Conservation (phyloP, 2,113 vertebrate genomes). For the Jacana jacana region DNA sequence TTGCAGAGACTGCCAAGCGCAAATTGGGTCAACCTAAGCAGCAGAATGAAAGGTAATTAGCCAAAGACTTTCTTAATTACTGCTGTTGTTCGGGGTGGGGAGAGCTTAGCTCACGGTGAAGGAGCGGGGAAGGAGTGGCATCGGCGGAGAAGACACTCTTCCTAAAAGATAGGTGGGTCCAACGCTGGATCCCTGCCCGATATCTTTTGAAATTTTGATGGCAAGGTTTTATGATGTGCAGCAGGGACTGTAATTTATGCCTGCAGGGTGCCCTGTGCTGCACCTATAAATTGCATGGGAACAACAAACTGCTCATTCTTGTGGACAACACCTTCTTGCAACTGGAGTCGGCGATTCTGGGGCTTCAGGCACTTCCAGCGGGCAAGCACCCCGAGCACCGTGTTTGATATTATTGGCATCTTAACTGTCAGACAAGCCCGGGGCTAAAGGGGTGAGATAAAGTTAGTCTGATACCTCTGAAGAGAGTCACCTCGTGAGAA, state of each 20-base stretch:
- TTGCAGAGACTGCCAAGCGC: constrained; percentile 28
- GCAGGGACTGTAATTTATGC: background rate
- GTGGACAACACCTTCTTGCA: background rate
- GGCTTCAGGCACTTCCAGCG: background rate
- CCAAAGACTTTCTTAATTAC: constrained; percentile 55
- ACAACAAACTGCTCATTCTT: background rate
- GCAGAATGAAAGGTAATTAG: constrained; percentile 57
- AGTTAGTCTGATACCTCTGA: background rate
- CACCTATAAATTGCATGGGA: background rate
- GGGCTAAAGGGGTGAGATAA: background rate
- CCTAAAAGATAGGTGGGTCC: constrained; percentile 31
- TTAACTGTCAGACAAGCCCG: background rate
- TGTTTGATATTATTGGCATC: background rate
- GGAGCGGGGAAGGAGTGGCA: background rate
- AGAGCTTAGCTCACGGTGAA: constrained; percentile 45
- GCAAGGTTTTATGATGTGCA: background rate
- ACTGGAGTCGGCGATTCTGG: background rate
- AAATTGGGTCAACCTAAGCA: constrained; percentile 71
- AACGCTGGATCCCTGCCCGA: background rate
- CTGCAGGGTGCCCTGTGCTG: constrained; percentile 25
- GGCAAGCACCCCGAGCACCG: background rate
- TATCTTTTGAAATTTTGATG: constrained; percentile 46
- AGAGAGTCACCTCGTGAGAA: rapidly evolving
- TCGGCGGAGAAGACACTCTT: background rate
- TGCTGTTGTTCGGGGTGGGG: constrained; percentile 44